Conservation (phyloP, 2,113 vertebrate species). For the Physeter macrocephalus region DNA sequence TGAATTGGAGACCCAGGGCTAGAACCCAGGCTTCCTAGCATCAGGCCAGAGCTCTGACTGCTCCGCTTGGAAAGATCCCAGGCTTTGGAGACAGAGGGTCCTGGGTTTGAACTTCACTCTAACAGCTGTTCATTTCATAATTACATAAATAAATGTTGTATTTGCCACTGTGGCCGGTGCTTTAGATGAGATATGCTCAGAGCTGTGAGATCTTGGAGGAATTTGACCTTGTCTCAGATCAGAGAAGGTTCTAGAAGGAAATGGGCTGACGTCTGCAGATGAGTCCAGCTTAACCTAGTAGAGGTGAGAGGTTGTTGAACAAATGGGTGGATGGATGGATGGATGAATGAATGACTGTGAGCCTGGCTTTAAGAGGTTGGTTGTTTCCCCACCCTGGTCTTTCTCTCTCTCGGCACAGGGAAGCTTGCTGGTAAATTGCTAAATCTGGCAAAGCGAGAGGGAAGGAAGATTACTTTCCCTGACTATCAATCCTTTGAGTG, state of each 20-base stretch:
- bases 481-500: conserved; percentile 43
- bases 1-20: not conserved
- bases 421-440: conserved; percentile 66
- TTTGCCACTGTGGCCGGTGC: not conserved
- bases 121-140: not conserved
- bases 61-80: not conserved
- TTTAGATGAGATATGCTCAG: not conserved
- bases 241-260: not conserved
- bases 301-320: not conserved
- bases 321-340: not conserved
- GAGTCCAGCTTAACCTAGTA: not conserved
- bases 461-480: conserved; percentile 31
- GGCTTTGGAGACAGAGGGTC: not conserved
- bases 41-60: not conserved
- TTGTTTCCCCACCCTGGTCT: not conserved
- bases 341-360: not conserved
- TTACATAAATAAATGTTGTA: not conserved
- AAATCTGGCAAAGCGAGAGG: conserved; percentile 53
- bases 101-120: not conserved
- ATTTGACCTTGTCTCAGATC: not conserved
- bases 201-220: not conserved
- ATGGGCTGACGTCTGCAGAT: not conserved
- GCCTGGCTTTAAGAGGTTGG: not conserved
- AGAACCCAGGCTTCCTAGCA: not conserved
- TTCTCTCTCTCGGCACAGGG: not conserved